Evolutionary conservation across 2,797 vertebrate genomes (phyloP).

Genomic region (Denticeps clupeoides): DNA sequence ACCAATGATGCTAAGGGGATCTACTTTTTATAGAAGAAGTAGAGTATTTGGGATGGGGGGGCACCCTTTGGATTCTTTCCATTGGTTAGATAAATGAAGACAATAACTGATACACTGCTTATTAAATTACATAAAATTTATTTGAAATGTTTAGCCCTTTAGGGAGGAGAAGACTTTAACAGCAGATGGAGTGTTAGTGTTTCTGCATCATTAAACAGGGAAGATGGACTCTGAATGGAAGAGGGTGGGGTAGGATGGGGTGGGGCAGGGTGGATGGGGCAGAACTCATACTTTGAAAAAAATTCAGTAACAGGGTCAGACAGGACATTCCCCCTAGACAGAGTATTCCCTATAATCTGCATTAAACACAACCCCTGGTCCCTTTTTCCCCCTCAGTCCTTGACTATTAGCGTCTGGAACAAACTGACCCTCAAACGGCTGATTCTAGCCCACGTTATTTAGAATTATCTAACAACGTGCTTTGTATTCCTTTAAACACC

Average conservation of each 20-base stretch:
- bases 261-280: no score
- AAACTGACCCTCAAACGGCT: constrained; percentile 29
- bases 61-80: no score
- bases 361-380: constrained; percentile 35
- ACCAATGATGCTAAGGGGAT: no score
- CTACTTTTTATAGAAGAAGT: no score
- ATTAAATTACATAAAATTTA: constrained; percentile 58
- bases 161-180: constrained; percentile 64
- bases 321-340: constrained; percentile 18
- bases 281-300: no score
- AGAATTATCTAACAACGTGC: no score
- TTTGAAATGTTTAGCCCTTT: constrained; percentile 57
- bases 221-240: constrained; percentile 8
- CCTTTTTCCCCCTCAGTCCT: constrained; percentile 27
- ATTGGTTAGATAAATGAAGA: no score
- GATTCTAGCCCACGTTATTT: constrained; percentile 32
- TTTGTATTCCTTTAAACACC: constrained; percentile 33
- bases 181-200: constrained; percentile 44
- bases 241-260: no score
- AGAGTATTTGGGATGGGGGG: no score
- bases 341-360: constrained; percentile 33
- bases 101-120: constrained; percentile 44
- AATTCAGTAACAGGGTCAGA: no score
- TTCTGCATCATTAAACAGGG: constrained; percentile 40
- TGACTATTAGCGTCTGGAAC: constrained; percentile 29